Evolutionary conservation across 2,888 invertebrate genomes (phyloP), one percentile per base, ranked within the genome.

Genomic region (Lepidochitona cinerea): DNA sequence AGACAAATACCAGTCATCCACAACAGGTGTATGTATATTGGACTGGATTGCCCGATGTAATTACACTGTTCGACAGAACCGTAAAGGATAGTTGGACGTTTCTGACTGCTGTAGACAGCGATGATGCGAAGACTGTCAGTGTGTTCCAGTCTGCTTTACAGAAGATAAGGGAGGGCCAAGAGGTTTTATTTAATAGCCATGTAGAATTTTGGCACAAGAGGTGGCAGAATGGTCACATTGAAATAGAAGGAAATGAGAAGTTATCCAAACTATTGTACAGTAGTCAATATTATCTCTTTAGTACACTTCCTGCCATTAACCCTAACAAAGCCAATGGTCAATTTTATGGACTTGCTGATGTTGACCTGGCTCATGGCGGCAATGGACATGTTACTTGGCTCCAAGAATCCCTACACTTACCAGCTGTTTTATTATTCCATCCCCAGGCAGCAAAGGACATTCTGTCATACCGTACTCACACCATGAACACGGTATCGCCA

Each of bases 331-430:
- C 67, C 29, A 71, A 59, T 68, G 71, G 65, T 59, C 79, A 52
- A 70, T 82, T 77, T 70, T 80, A 72, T 70, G 85, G 85, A 3
- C 75, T 85, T 18, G 75, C 78, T 14, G 83, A 84, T 37, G 84
- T 83, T 74, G 73, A 49, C 2, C 68, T 80, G 72, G 75, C 79
- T 54, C 68, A 76, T 53, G 79, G 80, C 32, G 71, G 70, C 26
- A 71, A 67, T 26, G 84, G 85, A 0, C 85, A 86, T 73, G 81
- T 86, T 26, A 81, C 83, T 74, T 86, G 86, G 86, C 85, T 87
- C 75, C 81, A 76, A 68, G 86, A 86, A 69, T 68, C 80, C 29
- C 85, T 83, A 79, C 79, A 86, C 69, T 74, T 83, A 59, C 86
- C 86, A 12, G 80, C 84, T 0, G 73, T 87, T 37, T 67, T 87